A percentile compares a stretch with the other conserved stretches of the same genome.
Evolutionary conservation across 2,888 invertebrate genomes (phyloP).

Genomic region (Dioctria linearis): DNA sequence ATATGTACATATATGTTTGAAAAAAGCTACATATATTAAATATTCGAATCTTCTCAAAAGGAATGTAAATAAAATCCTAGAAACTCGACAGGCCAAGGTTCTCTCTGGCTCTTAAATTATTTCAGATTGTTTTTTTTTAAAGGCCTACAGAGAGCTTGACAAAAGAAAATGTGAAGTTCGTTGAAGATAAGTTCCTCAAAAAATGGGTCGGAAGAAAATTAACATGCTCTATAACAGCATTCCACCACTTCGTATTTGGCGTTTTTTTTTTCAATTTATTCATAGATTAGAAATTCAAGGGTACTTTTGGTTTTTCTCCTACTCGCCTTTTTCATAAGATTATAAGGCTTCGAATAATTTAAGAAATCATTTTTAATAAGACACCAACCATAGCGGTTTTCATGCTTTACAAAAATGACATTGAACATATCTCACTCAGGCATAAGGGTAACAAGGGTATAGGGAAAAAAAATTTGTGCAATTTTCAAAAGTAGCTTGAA

Average conservation of each 20-base stretch:
- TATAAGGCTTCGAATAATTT: slow-evolving; percentile 16
- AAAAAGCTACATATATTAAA: slow-evolving; percentile 4
- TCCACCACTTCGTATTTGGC: slow-evolving; percentile 20
- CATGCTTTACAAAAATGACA: slow-evolving; percentile 3
- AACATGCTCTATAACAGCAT: slow-evolving; percentile 24
- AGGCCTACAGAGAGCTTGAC: slow-evolving; percentile 30
- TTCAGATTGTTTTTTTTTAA: neutral
- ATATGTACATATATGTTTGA: slow-evolving; percentile 10
- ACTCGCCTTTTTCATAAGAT: slow-evolving; percentile 4
- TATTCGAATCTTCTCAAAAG: slow-evolving; percentile 16
- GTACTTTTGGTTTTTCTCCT: slow-evolving; percentile 21
- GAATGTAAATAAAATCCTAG: slow-evolving; percentile 44
- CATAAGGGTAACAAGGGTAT: too few relatives aligned
- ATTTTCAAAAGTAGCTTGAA: slow-evolving; percentile 21
- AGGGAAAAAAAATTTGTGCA: slow-evolving; percentile 1
- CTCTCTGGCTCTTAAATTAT: neutral
- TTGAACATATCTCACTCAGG: slow-evolving; percentile 2
- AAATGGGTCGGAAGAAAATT: slow-evolving; percentile 39
- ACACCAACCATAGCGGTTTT: too few relatives aligned
- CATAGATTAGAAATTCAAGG: slow-evolving; percentile 38
- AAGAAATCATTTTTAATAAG: slow-evolving; percentile 7
- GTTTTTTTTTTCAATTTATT: slow-evolving; percentile 35
- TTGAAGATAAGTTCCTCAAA: slow-evolving; percentile 38
- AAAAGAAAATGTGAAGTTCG: slow-evolving; percentile 40
- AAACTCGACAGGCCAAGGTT: slow-evolving; percentile 7